phyloP scores from a whole-genome alignment of 2,797 vertebrate genomes.

The Schizothorax lantsangensis region DNA sequence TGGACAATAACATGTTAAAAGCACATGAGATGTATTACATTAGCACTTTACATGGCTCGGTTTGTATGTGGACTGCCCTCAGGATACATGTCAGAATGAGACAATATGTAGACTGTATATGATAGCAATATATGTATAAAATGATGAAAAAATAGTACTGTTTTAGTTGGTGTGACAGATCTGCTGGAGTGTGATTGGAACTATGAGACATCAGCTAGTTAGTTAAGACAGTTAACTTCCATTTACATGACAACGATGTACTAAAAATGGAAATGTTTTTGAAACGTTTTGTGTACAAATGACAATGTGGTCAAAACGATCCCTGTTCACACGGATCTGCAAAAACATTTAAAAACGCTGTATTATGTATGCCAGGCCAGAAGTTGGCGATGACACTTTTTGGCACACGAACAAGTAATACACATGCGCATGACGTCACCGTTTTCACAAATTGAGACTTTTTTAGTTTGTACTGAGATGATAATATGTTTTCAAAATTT shows the following conservation, averaged over 20 bases:
- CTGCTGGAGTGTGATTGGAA: background rate
- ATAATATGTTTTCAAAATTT: background rate
- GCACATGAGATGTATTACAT: constrained; percentile 53
- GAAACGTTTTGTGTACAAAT: too few species aligned
- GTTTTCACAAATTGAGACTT: too few species aligned
- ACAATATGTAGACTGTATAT: background rate
- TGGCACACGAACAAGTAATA: too few species aligned
- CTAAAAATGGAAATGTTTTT: background rate
- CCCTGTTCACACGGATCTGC: too few species aligned
- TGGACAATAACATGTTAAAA: constrained; percentile 55
- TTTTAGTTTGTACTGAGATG: too few species aligned
- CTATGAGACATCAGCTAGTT: background rate
- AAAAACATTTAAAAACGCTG: too few species aligned
- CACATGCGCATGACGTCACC: background rate
- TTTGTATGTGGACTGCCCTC: constrained; percentile 25
- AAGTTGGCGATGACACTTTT: too few species aligned
- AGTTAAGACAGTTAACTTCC: background rate
- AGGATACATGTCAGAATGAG: background rate
- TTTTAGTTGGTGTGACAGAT: background rate
- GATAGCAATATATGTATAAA: background rate
- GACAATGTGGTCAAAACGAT: too few species aligned
- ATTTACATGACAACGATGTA: background rate
- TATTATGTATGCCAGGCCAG: background rate
- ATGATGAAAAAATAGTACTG: background rate
- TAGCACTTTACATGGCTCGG: constrained; percentile 24